Percentiles rank a stretch among this genome's conserved stretches.
These are phyloP conservation scores for Pituophis catenifer DNA, from an alignment of 2,113 vertebrate species.

Conservation along the genomic window DNA sequence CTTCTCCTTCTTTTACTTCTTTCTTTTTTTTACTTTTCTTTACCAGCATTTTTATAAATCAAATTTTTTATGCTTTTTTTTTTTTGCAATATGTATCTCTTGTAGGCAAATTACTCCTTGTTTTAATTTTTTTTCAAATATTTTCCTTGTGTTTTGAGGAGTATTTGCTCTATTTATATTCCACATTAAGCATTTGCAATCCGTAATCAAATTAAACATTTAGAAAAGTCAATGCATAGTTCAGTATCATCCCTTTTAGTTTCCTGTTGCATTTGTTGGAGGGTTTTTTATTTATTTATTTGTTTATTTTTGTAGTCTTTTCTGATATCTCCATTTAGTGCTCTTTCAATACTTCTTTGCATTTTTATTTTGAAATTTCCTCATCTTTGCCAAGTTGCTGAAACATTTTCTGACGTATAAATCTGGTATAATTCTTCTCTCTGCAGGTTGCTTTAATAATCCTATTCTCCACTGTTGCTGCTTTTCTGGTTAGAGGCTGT, in stretches of 20 bases:
- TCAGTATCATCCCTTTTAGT: neutral
- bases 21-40: neutral
- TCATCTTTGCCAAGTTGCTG: neutral
- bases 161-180: too few relatives aligned
- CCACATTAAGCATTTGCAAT: too few relatives aligned
- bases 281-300: too few relatives aligned
- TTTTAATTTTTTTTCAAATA: too few relatives aligned
- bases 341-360: neutral
- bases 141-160: too few relatives aligned
- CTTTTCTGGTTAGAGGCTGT: neutral
- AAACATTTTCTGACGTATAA: neutral
- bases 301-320: neutral
- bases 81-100: neutral
- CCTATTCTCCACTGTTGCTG: neutral
- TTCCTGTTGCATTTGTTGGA: neutral
- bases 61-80: neutral
- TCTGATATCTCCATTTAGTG: neutral
- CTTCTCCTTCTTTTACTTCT: neutral
- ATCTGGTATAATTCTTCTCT: neutral
- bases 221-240: neutral
- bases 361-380: neutral
- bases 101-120: neutral
- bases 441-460: neutral
- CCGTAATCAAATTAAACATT: neutral
- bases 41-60: neutral